Conservation (phyloP, 2,888 invertebrate species). For the Taphrorychus bicolor region DNA sequence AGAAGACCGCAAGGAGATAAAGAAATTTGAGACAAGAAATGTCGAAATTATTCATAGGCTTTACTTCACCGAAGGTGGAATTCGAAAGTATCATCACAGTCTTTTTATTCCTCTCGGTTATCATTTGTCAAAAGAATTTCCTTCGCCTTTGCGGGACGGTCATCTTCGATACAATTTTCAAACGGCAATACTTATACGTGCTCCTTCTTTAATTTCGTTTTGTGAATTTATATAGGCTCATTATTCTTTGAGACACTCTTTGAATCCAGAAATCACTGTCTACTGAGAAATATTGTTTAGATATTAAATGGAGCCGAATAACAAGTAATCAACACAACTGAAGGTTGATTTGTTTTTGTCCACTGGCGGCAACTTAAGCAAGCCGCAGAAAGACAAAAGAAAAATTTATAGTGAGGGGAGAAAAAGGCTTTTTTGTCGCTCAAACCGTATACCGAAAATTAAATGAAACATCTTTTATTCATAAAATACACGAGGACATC, state of each 20-base stretch:
- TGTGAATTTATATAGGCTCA: not conserved
- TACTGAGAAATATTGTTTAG: no score
- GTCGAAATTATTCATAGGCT: constrained; percentile 60
- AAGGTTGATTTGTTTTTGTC: not conserved
- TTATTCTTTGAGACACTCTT: not conserved
- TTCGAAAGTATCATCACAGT: constrained; percentile 54
- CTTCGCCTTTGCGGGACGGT: constrained; percentile 43
- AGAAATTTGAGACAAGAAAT: constrained; percentile 59
- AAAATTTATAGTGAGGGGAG: constrained; percentile 5
- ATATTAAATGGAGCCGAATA: no score
- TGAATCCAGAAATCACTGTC: not conserved
- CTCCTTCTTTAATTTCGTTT: not conserved
- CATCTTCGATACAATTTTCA: constrained; percentile 33
- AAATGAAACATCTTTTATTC: constrained; percentile 52
- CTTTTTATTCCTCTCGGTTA: constrained; percentile 56
- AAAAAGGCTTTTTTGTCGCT: not conserved
- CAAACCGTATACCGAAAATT: constrained; percentile 8
- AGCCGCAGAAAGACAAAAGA: constrained; percentile 2
- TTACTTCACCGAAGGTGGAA: constrained; percentile 55
- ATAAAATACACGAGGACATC: constrained; percentile 47
- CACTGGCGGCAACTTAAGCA: not conserved
- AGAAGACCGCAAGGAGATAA: constrained; percentile 54
- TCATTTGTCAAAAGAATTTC: constrained; percentile 57
- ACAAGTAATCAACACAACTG: no score
- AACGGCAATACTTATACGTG: not conserved